Conservation (phyloP, 37 sponge, comb jelly and placozoan species). For the Theonella swinhoei region DNA sequence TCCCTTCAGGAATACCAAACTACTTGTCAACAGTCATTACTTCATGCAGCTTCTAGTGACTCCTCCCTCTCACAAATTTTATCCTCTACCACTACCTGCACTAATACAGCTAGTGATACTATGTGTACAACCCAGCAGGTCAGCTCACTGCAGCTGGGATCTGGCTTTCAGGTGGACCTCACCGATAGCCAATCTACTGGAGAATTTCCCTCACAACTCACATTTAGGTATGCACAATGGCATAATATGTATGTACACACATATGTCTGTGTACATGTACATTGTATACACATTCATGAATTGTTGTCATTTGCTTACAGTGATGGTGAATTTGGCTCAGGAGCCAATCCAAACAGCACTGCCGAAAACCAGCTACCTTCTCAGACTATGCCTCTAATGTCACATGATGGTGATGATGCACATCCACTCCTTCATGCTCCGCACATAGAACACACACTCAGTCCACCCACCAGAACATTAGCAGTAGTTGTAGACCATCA, state of each 20-base stretch:
- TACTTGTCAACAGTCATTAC: no score
- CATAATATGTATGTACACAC: not conserved
- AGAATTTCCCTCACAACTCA: slow-evolving; percentile 23
- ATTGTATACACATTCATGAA: not conserved
- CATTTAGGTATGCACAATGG: slow-evolving; percentile 22
- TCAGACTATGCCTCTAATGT: not conserved
- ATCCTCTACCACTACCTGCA: no score
- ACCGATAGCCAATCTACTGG: slow-evolving; percentile 2
- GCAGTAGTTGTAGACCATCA: not conserved
- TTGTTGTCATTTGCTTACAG: not conserved
- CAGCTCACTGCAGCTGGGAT: not conserved
- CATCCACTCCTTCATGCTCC: no score
- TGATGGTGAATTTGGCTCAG: slow-evolving; percentile 21
- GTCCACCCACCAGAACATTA: not conserved
- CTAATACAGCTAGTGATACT: no score
- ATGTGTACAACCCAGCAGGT: no score
- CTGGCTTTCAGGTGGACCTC: not conserved
- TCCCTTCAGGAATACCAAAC: no score
- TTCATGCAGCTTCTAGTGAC: no score
- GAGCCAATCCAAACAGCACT: not conserved
- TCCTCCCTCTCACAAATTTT: no score
- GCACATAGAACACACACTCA: no score
- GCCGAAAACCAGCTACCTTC: not conserved
- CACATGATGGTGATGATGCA: not conserved
- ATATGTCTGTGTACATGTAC: not conserved